These are phyloP conservation scores for Dysidea cf. avara DNA, from an alignment of 37 sponge, comb jelly and placozoan species.

Conservation along the genomic window DNA sequence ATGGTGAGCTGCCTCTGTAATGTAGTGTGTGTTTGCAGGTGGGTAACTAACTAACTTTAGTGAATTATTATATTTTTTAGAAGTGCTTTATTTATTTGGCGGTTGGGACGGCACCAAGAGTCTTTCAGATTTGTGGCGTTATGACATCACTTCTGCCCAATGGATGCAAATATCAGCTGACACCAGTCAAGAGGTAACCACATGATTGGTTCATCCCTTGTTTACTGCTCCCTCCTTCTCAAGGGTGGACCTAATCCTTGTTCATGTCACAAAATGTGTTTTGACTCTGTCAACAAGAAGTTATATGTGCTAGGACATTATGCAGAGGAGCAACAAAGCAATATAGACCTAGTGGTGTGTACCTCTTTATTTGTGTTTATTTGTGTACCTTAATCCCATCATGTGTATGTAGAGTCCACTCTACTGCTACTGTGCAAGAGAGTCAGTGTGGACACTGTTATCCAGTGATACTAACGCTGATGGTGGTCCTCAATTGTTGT, in stretches of 20 bases:
- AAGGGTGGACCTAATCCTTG: conserved; percentile 62
- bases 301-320: conserved; percentile 76
- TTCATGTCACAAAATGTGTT: conserved; percentile 83
- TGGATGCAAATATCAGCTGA: conserved; percentile 75
- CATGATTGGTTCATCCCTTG: not conserved
- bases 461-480: conserved; percentile 46
- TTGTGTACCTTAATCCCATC: not conserved
- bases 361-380: not conserved
- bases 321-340: conserved; percentile 10
- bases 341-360: not conserved
- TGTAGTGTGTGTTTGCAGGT: not conserved
- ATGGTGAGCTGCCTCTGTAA: not conserved
- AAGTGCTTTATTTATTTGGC: conserved; percentile 77
- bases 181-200: conserved; percentile 38
- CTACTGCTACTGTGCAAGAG: conserved; percentile 33
- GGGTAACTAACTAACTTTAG: not conserved
- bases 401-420: conserved; percentile 37
- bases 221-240: not conserved
- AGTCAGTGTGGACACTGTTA: conserved; percentile 30
- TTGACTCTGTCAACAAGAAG: conserved; percentile 41
- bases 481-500: conserved; percentile 73
- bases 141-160: conserved; percentile 1
- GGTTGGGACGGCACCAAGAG: conserved; percentile 89
- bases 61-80: not conserved
- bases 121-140: conserved; percentile 84